phyloP scores from a whole-genome alignment of 2,888 invertebrate genomes.

The Eristalinus aeneus region DNA sequence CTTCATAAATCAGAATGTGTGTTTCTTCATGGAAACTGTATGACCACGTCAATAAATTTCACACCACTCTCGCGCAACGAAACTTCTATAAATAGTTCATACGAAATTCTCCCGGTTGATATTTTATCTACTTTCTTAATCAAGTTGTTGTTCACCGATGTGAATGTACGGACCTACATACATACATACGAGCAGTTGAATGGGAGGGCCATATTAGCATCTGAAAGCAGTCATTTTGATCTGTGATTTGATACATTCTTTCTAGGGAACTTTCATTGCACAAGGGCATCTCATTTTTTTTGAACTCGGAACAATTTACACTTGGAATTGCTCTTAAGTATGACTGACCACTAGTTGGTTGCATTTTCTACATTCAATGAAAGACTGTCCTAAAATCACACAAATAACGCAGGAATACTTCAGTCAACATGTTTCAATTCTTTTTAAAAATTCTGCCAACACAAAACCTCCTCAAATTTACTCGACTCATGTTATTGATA shows the following conservation, averaged over 20 bases:
- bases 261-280: neutral
- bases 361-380: too few relatives aligned
- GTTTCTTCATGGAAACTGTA: neutral
- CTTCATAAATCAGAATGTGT: neutral
- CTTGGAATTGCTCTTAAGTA: too few relatives aligned
- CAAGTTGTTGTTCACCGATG: neutral
- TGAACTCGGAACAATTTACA: too few relatives aligned
- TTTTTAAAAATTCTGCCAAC: too few relatives aligned
- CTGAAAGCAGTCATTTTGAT: neutral
- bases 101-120: neutral
- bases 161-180: neutral
- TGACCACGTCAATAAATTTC: neutral
- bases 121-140: neutral
- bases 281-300: neutral
- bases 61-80: neutral
- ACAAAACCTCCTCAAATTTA: too few relatives aligned
- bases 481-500: too few relatives aligned
- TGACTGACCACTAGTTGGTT: too few relatives aligned
- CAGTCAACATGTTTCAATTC: too few relatives aligned
- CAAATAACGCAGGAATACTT: too few relatives aligned
- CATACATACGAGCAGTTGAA: neutral
- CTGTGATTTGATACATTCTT: neutral
- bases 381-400: too few relatives aligned
- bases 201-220: neutral
- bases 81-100: neutral